Base-by-base conservation (phyloP, 2,888 invertebrate genomes). In the Harmothoe impar region DNA sequence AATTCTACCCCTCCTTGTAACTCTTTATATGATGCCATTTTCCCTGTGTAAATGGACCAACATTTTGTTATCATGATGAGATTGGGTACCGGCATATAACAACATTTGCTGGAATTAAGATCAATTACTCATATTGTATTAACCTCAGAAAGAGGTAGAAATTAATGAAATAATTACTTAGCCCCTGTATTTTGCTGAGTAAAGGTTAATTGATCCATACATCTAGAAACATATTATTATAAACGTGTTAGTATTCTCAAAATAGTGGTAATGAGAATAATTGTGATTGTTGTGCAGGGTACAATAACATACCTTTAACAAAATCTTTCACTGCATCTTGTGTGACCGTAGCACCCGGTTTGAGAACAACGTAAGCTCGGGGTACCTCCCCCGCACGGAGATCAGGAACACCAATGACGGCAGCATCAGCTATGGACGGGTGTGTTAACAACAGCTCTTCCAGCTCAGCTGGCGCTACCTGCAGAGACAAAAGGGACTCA, bases 391-490 rank as follows among this genome's bases (percentile, higher is more conserved):
- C 98, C 56, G 96, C 96, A 17, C 96, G 95, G 0, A 96, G 96
- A 96, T 95, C 94, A 0, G 94, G 93, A 17, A 93, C 77, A 3
- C 98, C 98, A 94, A 98, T 97, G 56, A 98, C 98, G 56, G 97
- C 98, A 31, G 97, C 97, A 94, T 98, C 98, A 90, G 97, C 97
- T 89, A 98, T 97, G 90, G 97, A 97, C 0, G 97, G 96, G 96
- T 98, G 97, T 62, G 97, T 97, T 89, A 98, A 96, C 68, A 98
- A 95, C 88, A 98, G 94, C 25, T 97, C 97, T 96, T 99, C 98
- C 68, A 99, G 96, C 96, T 98, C 98, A 0, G 98, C 98, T 0
- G 98, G 98, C 0, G 98, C 97, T 12, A 98, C 98, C 97, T 98
- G 98, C 94, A 97, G 54, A n/a, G 25, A 72, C 10, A 78, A 62